These are phyloP conservation scores for Erpetoichthys calabaricus DNA, from an alignment of 2,797 vertebrate species.

Conservation along the genomic window DNA sequence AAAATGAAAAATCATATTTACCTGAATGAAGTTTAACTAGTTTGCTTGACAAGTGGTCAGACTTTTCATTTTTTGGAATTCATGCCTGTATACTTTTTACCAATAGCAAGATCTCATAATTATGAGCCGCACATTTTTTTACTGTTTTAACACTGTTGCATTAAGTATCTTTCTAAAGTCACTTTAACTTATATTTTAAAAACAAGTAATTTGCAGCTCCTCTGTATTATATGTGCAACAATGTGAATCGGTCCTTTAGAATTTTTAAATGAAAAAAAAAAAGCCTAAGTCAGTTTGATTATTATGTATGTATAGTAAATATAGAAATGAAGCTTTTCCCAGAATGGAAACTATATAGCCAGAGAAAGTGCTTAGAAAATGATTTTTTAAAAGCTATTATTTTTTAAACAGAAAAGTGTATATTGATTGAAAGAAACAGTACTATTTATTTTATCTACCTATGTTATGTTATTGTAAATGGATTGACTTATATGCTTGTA, in stretches of 20 bases:
- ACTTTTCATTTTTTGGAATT: no score
- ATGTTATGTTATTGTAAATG: constrained; percentile 13
- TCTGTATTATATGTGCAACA: constrained; percentile 1
- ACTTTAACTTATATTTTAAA: constrained; percentile 7
- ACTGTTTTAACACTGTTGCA: constrained; percentile 17
- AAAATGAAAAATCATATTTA: no score
- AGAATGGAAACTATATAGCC: constrained; percentile 5
- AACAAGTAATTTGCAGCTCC: constrained; percentile 13
- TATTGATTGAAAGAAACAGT: constrained; percentile 28
- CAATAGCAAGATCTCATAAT: no score
- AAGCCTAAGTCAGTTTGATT: constrained; percentile 2
- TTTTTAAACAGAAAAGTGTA: constrained; percentile 19
- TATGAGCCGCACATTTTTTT: constrained; percentile 12
- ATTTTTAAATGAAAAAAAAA: constrained; percentile 5
- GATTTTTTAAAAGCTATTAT: constrained; percentile 16
- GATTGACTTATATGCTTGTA: constrained; percentile 41
- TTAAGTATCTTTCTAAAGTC: constrained; percentile 13
- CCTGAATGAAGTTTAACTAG: no score
- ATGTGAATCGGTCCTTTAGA: constrained; percentile 9
- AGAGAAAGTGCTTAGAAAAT: constrained; percentile 11
- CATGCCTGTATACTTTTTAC: no score
- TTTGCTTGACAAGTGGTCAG: no score
- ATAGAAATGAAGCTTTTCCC: background rate
- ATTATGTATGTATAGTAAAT: constrained; percentile 6
- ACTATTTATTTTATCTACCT: constrained; percentile 30